Base-by-base conservation (phyloP, 2,113 vertebrate species). In the Amblyopsis rosae region DNA sequence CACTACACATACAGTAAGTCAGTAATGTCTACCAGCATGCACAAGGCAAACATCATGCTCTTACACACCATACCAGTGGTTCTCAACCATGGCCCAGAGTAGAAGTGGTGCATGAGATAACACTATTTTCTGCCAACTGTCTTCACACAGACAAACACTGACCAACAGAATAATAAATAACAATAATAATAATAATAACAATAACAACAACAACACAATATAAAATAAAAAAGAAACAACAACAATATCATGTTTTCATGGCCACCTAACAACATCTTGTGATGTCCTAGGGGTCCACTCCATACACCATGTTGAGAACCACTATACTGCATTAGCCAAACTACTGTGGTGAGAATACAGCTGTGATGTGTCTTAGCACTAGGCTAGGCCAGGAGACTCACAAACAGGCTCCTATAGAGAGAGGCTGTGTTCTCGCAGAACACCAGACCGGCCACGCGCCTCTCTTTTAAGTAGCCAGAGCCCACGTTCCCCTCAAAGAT, bases 401-500 rank as follows among this genome's bases (percentile, higher is more conserved):
- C 98, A 95, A 96, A 97, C 83, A 97, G 92, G 80, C 93, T 92
- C 92, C 96, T 93, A 95, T 93, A 98, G 91, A 97, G 92, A 80
- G 96, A 95, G 88, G 96, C 88, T 63, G 96, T 97, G 90, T 98
- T 96, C 88, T 98, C 97, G 91, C 96, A 97, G 90, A 99, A 96
- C 91, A 98, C 96, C 71, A 98, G 94, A 91, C 96, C 96, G 58
- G 94, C 94, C 75, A 93, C 94, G 70, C 95, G 94, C 82, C 96
- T 91, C 93, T 97, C 97, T 91, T 95, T 95, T 92, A 98, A 93
- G 93, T 91, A 94, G 89, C 97, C 96, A 91, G 91, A 94, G 89
- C 95, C 95, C 93, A 97, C 93, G 92, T 90, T 93, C 92, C 96
- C 96, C 93, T 98, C 95, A 91, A 95, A 98, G 93, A 99, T 93